These are phyloP conservation scores for Diplodus puntazzo DNA, from an alignment of 2,797 vertebrate species.

Conservation along the genomic window DNA sequence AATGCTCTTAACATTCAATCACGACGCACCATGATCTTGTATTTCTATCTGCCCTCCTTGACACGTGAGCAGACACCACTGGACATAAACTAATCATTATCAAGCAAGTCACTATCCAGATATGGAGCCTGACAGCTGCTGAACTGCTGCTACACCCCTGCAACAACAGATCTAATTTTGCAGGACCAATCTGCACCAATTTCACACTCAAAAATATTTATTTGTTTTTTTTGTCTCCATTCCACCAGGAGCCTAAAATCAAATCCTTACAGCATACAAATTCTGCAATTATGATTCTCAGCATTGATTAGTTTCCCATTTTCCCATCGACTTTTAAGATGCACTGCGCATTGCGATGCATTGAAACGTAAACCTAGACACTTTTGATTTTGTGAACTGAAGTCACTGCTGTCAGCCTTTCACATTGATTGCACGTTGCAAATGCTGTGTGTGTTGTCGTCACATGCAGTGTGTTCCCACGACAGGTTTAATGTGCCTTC, in stretches of 20 bases:
- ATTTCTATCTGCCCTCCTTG: neutral
- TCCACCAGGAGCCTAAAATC: neutral
- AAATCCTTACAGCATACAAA: neutral
- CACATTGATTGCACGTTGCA: neutral
- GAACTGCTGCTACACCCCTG: slow-evolving; percentile 13
- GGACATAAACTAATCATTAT: slow-evolving; percentile 24
- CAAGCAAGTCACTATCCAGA: slow-evolving; percentile 20
- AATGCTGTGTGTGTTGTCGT: neutral
- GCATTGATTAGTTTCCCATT: neutral
- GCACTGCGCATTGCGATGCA: neutral
- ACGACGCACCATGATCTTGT: neutral
- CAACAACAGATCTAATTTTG: slow-evolving; percentile 19
- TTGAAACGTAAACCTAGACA: neutral
- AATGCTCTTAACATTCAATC: neutral
- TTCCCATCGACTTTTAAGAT: neutral
- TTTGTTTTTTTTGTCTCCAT: neutral
- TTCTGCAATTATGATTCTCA: neutral
- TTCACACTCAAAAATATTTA: neutral
- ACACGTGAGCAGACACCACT: neutral
- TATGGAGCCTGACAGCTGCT: slow-evolving; percentile 15
- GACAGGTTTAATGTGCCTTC: neutral
- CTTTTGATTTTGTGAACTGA: neutral
- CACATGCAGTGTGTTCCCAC: neutral
- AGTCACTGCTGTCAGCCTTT: neutral
- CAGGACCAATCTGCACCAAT: slow-evolving; percentile 8